These are phyloP conservation scores for Poicephalus gulielmi DNA, from an alignment of 2,113 vertebrate species.

Conservation along the genomic window DNA sequence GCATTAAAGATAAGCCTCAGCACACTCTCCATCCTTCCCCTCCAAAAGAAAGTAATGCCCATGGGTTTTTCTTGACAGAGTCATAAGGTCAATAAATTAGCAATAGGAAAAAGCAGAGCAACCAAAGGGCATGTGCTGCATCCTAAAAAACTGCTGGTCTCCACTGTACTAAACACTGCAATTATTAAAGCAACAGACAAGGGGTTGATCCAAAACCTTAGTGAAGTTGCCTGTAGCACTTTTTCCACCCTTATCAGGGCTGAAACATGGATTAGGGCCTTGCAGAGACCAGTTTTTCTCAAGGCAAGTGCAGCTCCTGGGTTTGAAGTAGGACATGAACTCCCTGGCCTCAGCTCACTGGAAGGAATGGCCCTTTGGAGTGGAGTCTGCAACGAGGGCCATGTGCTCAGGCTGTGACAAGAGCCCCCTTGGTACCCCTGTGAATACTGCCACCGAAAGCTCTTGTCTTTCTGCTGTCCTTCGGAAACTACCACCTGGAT, in stretches of 20 bases:
- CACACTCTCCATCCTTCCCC: rapidly evolving
- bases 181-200: neutral
- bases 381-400: neutral
- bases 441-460: neutral
- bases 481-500: neutral
- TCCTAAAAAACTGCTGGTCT: neutral
- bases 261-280: neutral
- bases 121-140: neutral
- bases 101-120: neutral
- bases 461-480: slow-evolving; percentile 10
- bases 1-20: neutral
- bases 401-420: rapidly evolving
- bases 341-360: rapidly evolving
- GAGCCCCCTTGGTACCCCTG: neutral
- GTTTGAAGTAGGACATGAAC: neutral
- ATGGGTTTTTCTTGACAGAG: neutral
- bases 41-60: neutral
- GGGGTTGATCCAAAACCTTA: neutral
- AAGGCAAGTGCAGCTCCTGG: neutral
- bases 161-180: neutral
- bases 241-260: neutral
- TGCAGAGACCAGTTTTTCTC: neutral
- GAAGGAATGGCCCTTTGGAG: neutral
- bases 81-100: neutral
- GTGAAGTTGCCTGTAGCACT: neutral